Conservation (phyloP, 2,888 invertebrate species). For the Antheraea yamamai region DNA sequence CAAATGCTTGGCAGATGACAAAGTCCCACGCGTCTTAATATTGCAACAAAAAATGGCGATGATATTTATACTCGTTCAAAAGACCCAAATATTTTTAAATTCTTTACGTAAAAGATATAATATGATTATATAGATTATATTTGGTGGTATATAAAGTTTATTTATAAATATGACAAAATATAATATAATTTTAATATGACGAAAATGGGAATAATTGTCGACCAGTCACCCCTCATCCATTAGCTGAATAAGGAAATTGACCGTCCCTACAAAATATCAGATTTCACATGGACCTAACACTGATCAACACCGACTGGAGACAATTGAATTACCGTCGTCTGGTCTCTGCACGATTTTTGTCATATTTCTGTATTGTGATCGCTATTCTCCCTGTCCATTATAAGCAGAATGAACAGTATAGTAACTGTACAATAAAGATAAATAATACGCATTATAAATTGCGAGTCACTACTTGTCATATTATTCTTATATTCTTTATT, state of each 20-base stretch:
- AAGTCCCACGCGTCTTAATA: conserved; percentile 1
- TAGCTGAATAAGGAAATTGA: conserved; percentile 70
- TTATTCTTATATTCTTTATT: neutral
- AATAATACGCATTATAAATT: neutral
- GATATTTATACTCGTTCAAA: neutral
- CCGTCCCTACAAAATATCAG: conserved; percentile 76
- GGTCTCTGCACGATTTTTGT: conserved; percentile 72
- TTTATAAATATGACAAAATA: conserved; percentile 26
- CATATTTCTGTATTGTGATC: conserved; percentile 62
- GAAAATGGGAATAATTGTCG: conserved; percentile 61
- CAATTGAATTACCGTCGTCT: conserved; percentile 79
- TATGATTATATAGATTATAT: neutral
- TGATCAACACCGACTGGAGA: conserved; percentile 74
- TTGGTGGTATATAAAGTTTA: neutral
- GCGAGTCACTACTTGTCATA: too few relatives aligned
- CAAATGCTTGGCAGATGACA: neutral
- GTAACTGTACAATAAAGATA: neutral
- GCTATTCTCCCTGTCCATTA: conserved; percentile 41
- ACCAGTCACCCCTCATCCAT: conserved; percentile 67
- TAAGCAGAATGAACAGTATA: conserved; percentile 14
- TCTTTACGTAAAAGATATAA: neutral
- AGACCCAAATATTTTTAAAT: neutral
- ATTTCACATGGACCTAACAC: conserved; percentile 78
- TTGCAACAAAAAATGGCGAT: neutral
- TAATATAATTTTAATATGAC: conserved; percentile 28